A percentile compares a stretch with the other conserved stretches of the same genome.
Evolutionary conservation across 2,113 vertebrate genomes (phyloP).

Genomic region (Megalops atlanticus): DNA sequence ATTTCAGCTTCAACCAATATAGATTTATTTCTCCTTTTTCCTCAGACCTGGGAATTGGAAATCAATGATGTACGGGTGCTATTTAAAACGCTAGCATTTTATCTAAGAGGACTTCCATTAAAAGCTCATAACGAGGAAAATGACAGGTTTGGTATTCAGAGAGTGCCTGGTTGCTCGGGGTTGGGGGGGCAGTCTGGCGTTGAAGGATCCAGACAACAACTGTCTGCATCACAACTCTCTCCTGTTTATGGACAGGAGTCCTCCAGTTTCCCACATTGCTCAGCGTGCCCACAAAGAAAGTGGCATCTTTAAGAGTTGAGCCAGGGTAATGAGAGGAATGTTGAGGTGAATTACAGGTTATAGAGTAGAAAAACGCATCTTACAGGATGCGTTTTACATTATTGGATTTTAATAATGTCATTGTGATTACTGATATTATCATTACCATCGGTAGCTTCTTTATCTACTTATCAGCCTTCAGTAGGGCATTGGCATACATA

Average conservation of each 20-base stretch:
- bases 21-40: constrained; percentile 51
- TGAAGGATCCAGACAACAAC: constrained; percentile 9
- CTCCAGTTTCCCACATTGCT: background rate
- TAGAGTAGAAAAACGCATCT: too few relatives aligned
- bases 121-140: constrained; percentile 34
- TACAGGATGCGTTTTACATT: background rate
- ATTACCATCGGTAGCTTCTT: too few relatives aligned
- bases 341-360: too few relatives aligned
- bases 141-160: constrained; percentile 5
- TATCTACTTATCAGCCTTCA: too few relatives aligned
- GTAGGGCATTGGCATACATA: background rate
- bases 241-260: background rate
- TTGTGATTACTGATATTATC: too few relatives aligned
- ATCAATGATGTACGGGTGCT: constrained; percentile 58
- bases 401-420: background rate
- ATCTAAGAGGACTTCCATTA: constrained; percentile 39
- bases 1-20: constrained; percentile 54
- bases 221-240: background rate
- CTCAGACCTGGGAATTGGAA: constrained; percentile 55
- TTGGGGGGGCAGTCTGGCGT: background rate
- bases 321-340: too few relatives aligned
- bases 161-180: background rate
- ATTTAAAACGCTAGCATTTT: constrained; percentile 49
- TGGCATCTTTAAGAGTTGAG: too few relatives aligned
- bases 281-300: background rate